Conservation (phyloP, 2,113 vertebrate species). For the Sturnus vulgaris region DNA sequence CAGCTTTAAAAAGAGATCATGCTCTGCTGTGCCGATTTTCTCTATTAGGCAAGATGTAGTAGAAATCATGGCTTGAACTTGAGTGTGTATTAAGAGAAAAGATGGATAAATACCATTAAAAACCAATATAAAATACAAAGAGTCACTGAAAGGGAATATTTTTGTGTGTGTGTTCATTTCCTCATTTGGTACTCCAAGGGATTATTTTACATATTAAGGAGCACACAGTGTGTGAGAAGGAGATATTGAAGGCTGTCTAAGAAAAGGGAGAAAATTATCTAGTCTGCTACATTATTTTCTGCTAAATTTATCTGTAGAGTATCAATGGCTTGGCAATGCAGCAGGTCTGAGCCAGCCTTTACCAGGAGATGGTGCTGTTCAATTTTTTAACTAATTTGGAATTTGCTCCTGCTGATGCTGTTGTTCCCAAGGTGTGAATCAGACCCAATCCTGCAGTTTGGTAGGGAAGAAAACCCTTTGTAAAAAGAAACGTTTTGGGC, state of each 20-base stretch:
- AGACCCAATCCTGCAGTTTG: not conserved
- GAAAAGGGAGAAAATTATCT: not conserved
- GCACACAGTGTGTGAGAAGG: not conserved
- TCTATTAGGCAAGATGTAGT: not conserved
- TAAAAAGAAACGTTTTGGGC: not conserved
- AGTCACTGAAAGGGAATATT: not conserved
- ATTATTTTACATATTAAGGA: not conserved
- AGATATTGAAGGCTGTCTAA: not conserved
- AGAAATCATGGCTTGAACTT: not conserved
- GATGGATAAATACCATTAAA: not conserved
- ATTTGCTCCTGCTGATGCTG: not conserved
- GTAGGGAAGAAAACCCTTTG: not conserved
- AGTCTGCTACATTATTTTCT: not conserved
- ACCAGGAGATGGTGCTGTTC: constrained; percentile 58
- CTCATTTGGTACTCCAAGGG: not conserved
- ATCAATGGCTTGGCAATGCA: not conserved
- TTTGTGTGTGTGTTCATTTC: not conserved
- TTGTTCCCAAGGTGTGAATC: not conserved
- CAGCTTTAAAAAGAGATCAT: not conserved
- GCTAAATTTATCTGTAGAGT: not conserved
- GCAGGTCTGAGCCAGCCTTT: not conserved
- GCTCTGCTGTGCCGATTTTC: not conserved
- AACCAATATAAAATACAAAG: not conserved
- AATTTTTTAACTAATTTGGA: not conserved
- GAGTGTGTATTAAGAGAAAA: not conserved